Base-by-base conservation (phyloP, 2,797 vertebrate species). In the Xenops minutus region DNA sequence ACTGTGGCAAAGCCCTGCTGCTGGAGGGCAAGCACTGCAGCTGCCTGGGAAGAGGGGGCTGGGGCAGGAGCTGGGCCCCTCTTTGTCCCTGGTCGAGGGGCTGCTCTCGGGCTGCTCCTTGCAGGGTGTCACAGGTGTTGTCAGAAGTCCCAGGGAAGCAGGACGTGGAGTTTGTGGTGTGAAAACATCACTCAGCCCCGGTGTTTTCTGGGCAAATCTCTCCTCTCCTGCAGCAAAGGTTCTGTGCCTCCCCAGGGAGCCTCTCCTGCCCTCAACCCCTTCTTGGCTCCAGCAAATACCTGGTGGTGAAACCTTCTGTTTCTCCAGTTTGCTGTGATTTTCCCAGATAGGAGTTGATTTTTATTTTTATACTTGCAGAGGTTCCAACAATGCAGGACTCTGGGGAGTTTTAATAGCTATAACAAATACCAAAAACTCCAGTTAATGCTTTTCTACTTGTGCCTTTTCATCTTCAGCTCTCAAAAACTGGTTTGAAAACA, bases 401-500 rank as follows among this genome's bases (percentile, higher is more conserved):
- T 19, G 12, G 39, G 43, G 22, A 87, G 13, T 12, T 79, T 87
- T 14, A 48, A 48, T 14, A 74, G 18, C 56, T 34, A 1, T 13
- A 44, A 29, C n/a, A 79, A 88, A 30, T 12, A 64, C 52, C 20
- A n/a, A 52, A 13, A 7, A 21, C 30, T 46, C 63, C n/a, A 68
- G 26, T 37, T 41, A 56, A 85, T 26, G 46, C 48, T 86, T 61
- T 80, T 37, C 73, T 85, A 7, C 85, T 85, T 83, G 49, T 68
- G 41, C 55, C 43, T 88, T 83, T 85, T 80, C 87, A 74, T 77
- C 82, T 77, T 22, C 87, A 89, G 79, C 52, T 88, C 75, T 68
- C 82, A 52, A 74, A 69, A 80, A 11, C 75, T 55, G 49, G 48
- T 79, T 89, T 88, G 96, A 67, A 94, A 80, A 75, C 83, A 72